phyloP scores from a whole-genome alignment of 2,797 vertebrate species.

The Mareca strepera region DNA sequence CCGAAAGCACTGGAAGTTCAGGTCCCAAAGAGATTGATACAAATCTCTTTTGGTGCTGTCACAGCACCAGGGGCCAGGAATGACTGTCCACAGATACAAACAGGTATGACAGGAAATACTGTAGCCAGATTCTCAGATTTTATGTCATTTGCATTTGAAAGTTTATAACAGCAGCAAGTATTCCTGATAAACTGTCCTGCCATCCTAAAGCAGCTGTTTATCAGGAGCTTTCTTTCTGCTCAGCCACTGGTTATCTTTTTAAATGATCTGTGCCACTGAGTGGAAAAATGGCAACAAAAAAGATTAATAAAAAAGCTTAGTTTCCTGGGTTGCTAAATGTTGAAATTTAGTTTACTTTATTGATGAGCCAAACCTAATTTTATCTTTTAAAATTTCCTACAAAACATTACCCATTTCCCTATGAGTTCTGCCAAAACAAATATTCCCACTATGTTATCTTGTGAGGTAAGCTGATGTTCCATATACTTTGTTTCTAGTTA shows the following conservation, averaged over 20 bases:
- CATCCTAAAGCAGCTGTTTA: not conserved
- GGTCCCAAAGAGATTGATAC: not conserved
- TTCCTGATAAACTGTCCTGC: not conserved
- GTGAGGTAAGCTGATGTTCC: not conserved
- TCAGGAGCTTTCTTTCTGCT: conserved; percentile 28
- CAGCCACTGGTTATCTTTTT: conserved; percentile 22
- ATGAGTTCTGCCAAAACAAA: conserved; percentile 20
- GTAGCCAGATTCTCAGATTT: not conserved
- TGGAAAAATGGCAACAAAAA: conserved; percentile 27
- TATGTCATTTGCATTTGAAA: not conserved
- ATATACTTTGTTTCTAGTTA: conserved; percentile 5
- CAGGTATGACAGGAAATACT: not conserved
- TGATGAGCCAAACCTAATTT: conserved; percentile 35
- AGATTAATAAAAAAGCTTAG: conserved; percentile 4
- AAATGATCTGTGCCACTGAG: conserved; percentile 11
- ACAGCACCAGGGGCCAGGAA: not conserved
- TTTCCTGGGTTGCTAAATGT: conserved; percentile 22
- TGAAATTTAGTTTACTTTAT: conserved; percentile 25
- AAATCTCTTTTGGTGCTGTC: not conserved
- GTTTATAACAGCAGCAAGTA: not conserved
- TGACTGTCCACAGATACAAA: not conserved
- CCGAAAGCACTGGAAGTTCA: not conserved
- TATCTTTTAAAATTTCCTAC: not conserved
- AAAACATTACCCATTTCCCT: conserved; percentile 23
- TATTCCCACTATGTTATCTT: conserved; percentile 23